These are phyloP conservation scores for Archilochus colubris DNA, from an alignment of 2,113 vertebrate genomes.

Conservation along the genomic window DNA sequence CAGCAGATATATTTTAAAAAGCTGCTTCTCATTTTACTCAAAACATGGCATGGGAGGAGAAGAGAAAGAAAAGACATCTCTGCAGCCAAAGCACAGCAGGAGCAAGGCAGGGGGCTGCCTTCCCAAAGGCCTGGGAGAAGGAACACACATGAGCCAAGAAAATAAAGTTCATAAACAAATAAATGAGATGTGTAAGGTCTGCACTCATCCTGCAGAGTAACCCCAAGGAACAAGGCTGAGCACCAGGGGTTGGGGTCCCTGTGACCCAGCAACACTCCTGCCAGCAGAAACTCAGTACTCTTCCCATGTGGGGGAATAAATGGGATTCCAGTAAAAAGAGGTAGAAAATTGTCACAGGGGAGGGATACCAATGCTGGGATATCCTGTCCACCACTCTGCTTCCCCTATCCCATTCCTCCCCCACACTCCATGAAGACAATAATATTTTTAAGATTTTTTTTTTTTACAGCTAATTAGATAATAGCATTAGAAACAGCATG, in stretches of 20 bases:
- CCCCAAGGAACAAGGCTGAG: background rate
- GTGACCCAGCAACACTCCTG: background rate
- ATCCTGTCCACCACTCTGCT: background rate
- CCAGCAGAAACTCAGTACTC: background rate
- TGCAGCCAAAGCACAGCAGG: conserved; percentile 38
- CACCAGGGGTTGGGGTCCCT: background rate
- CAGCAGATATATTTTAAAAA: background rate
- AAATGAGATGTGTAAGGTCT: conserved; percentile 5
- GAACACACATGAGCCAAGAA: conserved; percentile 8
- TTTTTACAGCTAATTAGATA: conserved; percentile 11
- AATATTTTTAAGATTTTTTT: background rate
- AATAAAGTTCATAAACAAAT: conserved; percentile 17
- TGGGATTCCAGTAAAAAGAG: background rate
- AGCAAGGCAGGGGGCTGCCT: conserved; percentile 19
- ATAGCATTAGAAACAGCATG: conserved; percentile 32
- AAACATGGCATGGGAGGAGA: conserved; percentile 15
- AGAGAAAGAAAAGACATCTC: conserved; percentile 34
- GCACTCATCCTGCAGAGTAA: background rate
- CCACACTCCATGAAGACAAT: background rate
- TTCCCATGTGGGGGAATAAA: background rate
- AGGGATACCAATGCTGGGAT: background rate
- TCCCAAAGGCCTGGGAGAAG: conserved; percentile 49
- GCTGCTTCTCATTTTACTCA: conserved; percentile 36
- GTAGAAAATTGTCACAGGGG: background rate
- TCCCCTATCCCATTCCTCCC: background rate